These are phyloP conservation scores for Macropis europaea DNA, from an alignment of 2,888 invertebrate genomes.

Conservation along the genomic window DNA sequence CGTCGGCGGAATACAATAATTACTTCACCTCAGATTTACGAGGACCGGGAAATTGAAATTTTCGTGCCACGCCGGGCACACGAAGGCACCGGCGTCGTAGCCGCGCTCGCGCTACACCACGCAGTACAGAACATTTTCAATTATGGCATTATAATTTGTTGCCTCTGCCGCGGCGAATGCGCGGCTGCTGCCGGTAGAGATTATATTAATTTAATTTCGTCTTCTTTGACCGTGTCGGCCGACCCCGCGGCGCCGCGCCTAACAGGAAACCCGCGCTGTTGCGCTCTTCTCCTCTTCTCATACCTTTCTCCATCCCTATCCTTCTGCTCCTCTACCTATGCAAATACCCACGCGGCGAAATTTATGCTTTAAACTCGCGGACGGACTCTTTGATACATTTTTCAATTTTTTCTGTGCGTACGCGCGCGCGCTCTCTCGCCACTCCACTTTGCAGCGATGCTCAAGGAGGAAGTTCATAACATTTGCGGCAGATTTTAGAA, in stretches of 20 bases:
- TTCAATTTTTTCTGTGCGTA: slow-evolving; percentile 37
- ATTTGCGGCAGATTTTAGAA: slow-evolving; percentile 35
- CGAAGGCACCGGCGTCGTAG: slow-evolving; percentile 49
- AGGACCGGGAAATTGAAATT: slow-evolving; percentile 78
- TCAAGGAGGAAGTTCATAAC: slow-evolving; percentile 31
- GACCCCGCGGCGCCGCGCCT: slow-evolving; percentile 33
- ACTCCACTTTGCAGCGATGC: slow-evolving; percentile 31
- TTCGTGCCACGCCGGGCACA: slow-evolving; percentile 70
- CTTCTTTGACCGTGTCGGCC: slow-evolving; percentile 71
- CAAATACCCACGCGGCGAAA: slow-evolving; percentile 39
- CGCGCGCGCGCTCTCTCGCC: slow-evolving; percentile 7
- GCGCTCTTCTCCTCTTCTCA: background rate
- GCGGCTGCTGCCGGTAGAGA: slow-evolving; percentile 63
- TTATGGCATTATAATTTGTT: slow-evolving; percentile 78
- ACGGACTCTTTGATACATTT: slow-evolving; percentile 47
- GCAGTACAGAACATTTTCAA: slow-evolving; percentile 75
- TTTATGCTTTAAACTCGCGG: slow-evolving; percentile 35
- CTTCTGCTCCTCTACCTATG: slow-evolving; percentile 23
- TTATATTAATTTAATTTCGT: slow-evolving; percentile 78
- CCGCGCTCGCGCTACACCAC: slow-evolving; percentile 49
- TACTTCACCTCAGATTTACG: slow-evolving; percentile 78
- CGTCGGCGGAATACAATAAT: slow-evolving; percentile 77
- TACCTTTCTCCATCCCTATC: background rate
- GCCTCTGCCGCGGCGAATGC: slow-evolving; percentile 65
- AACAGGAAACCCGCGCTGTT: background rate